Evolutionary conservation across 2,113 vertebrate species (phyloP), one percentile per base, ranked within the genome.

Genomic region (Noctilio leporinus): DNA sequence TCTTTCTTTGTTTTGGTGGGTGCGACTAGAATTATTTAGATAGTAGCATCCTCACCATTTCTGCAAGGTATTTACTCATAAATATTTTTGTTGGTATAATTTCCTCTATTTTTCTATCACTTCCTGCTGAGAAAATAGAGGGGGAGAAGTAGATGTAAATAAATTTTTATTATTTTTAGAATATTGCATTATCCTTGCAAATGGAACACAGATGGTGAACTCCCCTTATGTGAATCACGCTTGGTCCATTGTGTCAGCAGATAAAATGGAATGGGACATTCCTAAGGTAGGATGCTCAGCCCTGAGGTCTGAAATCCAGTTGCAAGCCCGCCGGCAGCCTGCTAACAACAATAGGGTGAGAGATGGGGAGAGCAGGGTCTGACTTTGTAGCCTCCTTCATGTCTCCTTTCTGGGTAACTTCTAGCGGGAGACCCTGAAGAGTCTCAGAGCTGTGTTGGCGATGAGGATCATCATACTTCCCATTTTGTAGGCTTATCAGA

Each of bases 1-100:
- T 80, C 65, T 87, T 62, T 69, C 92, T 97, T 94, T 95, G 85
- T 95, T 94, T 90, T 59, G 24, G 81, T 96, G 64, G 89, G 40
- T 26, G 77, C 94, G 91, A 82, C 80, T 59, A 75, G 73, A 86
- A 72, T 95, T 95, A 96, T 82, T 90, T 65, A 92, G 83, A 72
- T 47, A 90, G 72, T 92, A 82, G 78, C 75, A 59, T 47, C 94
- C 35, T 93, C 85, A 45, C 88, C 33, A 65, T 93, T 92, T 57
- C 85, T 95, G 82, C 73, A 47, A 97, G 96, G 95, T 98, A 91
- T 95, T 96, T 95, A 91, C 89, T 97, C 70, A 92, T 96, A 96
- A 96, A 97, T 97, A 95, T 96, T 95, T 95, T 96, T 84, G 93
- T 96, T 97, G 59, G 15, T 67, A 86, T 97, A 93, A 97, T 97